A percentile compares a stretch with the other conserved stretches of the same genome.
Conservation (phyloP, 2,797 vertebrate genomes). For the Spinibarbus caldwelli region DNA sequence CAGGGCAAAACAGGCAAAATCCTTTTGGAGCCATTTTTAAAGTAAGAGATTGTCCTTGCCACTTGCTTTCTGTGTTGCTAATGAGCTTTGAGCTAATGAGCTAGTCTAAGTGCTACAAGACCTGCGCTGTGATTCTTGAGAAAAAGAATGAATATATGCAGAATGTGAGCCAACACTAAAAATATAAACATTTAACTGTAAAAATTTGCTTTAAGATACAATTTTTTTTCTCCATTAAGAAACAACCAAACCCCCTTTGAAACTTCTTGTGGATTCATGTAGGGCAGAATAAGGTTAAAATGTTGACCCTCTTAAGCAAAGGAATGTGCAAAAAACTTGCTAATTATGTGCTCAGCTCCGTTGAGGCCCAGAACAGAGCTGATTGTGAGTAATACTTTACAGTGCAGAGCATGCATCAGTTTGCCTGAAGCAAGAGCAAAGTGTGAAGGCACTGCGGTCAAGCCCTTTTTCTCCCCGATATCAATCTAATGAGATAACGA, state of each 20-base stretch:
- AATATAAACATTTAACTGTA: conserved; percentile 28
- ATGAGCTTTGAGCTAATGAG: conserved; percentile 28
- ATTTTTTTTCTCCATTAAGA: conserved; percentile 27
- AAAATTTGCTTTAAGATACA: not conserved
- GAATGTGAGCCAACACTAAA: not conserved
- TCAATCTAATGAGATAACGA: conserved; percentile 85
- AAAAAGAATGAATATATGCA: conserved; percentile 10
- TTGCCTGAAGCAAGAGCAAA: conserved; percentile 59
- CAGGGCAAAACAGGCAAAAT: conserved; percentile 12
- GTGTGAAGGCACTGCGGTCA: conserved; percentile 75
- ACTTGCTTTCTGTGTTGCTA: conserved; percentile 1
- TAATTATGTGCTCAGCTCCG: conserved; percentile 41
- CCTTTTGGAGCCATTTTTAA: conserved; percentile 5
- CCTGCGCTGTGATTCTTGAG: not conserved
- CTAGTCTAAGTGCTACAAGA: conserved; percentile 5
- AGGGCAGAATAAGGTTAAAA: conserved; percentile 37
- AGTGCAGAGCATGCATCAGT: conserved; percentile 35
- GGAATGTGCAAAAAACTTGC: conserved; percentile 35
- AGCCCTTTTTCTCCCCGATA: conserved; percentile 79
- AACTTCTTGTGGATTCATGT: conserved; percentile 23
- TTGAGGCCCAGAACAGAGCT: conserved; percentile 22
- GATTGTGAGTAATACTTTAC: conserved; percentile 48
- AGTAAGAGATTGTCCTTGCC: not conserved
- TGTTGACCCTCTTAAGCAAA: conserved; percentile 48
- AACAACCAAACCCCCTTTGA: conserved; percentile 29